phyloP scores from a whole-genome alignment of 2,888 invertebrate genomes.

The Pelosia muscerda region DNA sequence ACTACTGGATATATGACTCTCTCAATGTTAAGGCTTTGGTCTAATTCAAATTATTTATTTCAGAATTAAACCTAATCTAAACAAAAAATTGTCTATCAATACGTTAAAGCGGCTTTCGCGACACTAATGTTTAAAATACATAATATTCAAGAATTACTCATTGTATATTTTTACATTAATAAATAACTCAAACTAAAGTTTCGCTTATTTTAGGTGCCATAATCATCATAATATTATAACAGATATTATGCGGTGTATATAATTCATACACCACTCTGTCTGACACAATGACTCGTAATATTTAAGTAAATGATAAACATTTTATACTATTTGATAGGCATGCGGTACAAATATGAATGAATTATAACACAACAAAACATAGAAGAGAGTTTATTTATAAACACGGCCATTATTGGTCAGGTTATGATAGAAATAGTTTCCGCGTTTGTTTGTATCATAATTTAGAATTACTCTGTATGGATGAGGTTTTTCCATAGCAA shows the following conservation, averaged over 20 bases:
- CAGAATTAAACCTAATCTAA: neutral
- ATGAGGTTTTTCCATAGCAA: no score
- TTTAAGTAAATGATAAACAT: neutral
- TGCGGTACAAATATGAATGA: slow-evolving; percentile 6
- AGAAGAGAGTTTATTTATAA: slow-evolving; percentile 14
- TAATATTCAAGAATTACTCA: neutral
- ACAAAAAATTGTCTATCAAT: neutral
- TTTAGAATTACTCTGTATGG: neutral
- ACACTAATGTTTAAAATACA: neutral
- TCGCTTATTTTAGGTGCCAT: neutral
- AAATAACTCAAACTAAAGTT: neutral
- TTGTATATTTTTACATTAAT: neutral
- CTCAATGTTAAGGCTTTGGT: no score
- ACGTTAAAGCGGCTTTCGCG: neutral
- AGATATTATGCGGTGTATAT: neutral
- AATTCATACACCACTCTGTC: neutral
- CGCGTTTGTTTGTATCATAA: neutral
- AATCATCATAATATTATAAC: neutral
- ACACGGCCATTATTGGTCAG: slow-evolving; percentile 9
- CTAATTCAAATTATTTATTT: no score
- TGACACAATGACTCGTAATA: neutral
- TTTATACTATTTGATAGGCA: neutral
- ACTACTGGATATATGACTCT: no score
- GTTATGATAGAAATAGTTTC: neutral
- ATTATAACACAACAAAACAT: slow-evolving; percentile 7